phyloP scores from a whole-genome alignment of 1,140 invertebrate genomes.

The Adelges cooleyi region DNA sequence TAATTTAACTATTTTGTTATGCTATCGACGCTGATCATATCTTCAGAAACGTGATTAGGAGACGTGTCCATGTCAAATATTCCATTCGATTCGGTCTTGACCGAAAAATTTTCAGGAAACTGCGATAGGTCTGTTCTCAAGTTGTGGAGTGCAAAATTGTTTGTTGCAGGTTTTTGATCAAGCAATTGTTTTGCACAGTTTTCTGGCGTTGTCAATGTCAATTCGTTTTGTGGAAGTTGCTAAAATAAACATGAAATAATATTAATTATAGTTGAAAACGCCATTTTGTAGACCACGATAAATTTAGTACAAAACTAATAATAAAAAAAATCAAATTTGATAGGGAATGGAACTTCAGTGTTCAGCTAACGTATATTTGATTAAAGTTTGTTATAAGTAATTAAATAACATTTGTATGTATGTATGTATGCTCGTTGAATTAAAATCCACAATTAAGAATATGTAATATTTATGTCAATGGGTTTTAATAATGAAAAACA shows the following conservation, averaged over 20 bases:
- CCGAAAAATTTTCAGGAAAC: slow-evolving; percentile 33
- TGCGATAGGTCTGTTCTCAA: not conserved
- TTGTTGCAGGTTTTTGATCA: not conserved
- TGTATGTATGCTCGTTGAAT: too few relatives aligned
- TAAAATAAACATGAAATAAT: not conserved
- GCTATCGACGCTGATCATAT: slow-evolving; percentile 53
- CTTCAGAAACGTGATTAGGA: slow-evolving; percentile 56
- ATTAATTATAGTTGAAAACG: too few relatives aligned
- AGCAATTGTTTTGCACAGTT: not conserved
- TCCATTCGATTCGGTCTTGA: slow-evolving; percentile 65
- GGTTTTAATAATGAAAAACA: too few relatives aligned
- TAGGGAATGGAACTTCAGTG: too few relatives aligned
- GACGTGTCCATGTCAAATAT: slow-evolving; percentile 63
- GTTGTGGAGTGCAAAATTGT: not conserved
- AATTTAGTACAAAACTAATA: too few relatives aligned
- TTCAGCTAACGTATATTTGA: too few relatives aligned
- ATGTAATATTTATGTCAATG: too few relatives aligned
- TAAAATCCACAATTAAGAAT: too few relatives aligned
- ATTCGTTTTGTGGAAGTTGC: slow-evolving; percentile 1
- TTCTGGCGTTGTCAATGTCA: not conserved
- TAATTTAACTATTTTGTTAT: slow-evolving; percentile 33
- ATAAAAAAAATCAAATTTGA: too few relatives aligned
- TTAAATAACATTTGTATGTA: too few relatives aligned
- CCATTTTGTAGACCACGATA: too few relatives aligned
- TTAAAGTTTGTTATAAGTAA: too few relatives aligned